phyloP scores from a whole-genome alignment of 2,888 invertebrate species.

The Drosophila rubida region DNA sequence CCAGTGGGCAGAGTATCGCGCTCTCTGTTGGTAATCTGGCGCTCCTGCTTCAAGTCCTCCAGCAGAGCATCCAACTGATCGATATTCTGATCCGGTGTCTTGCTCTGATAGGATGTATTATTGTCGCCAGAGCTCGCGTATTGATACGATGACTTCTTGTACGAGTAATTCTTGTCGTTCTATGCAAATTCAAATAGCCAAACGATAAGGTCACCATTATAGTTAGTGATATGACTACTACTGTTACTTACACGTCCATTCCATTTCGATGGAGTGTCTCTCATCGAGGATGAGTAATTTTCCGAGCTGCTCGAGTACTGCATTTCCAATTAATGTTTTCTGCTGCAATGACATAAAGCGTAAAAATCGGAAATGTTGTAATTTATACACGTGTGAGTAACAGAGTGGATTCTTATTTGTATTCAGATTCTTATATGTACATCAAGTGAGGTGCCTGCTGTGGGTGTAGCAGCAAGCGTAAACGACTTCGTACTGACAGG shows the following conservation, averaged over 20 bases:
- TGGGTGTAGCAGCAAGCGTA: conserved; percentile 59
- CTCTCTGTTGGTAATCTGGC: conserved; percentile 79
- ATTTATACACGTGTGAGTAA: conserved; percentile 46
- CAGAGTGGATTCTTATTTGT: conserved; percentile 24
- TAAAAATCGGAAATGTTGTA: conserved; percentile 42
- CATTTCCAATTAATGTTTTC: conserved; percentile 73
- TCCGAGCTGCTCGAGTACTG: conserved; percentile 82
- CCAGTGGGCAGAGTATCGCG: conserved; percentile 66
- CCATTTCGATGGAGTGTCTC: conserved; percentile 79
- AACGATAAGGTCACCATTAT: background rate
- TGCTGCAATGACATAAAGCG: conserved; percentile 63
- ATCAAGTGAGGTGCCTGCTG: conserved; percentile 13
- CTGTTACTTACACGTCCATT: conserved; percentile 71
- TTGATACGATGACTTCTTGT: conserved; percentile 84
- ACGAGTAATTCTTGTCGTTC: conserved; percentile 83
- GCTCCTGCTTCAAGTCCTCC: conserved; percentile 88
- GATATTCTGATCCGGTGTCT: conserved; percentile 87
- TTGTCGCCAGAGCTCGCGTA: conserved; percentile 81
- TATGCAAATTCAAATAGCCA: conserved; percentile 33
- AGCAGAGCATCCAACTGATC: conserved; percentile 91
- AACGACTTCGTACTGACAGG: conserved; percentile 57
- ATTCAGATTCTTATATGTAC: conserved; percentile 5
- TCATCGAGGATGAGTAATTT: conserved; percentile 81
- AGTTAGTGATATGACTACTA: background rate
- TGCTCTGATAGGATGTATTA: conserved; percentile 69